phyloP scores from a whole-genome alignment of 2,113 vertebrate species.

The Pelmatolapia mariae region DNA sequence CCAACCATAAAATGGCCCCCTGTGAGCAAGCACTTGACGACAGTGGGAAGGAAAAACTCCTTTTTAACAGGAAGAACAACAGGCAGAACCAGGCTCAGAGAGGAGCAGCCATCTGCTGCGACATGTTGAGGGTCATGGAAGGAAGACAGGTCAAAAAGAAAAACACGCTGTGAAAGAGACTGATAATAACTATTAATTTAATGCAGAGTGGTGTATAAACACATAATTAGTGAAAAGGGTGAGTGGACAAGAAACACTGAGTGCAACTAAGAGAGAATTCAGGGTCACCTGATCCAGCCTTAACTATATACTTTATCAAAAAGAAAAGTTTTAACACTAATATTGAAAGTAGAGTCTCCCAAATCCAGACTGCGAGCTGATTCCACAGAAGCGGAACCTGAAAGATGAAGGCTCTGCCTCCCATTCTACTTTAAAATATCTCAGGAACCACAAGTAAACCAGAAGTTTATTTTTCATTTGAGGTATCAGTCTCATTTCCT shows the following conservation, averaged over 20 bases:
- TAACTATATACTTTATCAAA: neutral
- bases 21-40: neutral
- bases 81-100: neutral
- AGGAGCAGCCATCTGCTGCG: neutral
- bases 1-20: neutral
- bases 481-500: rapidly evolving
- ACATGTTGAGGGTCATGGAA: neutral
- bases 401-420: rapidly evolving
- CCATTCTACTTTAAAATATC: neutral
- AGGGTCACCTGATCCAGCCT: neutral
- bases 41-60: neutral
- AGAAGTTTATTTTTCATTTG: neutral
- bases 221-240: neutral
- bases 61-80: neutral
- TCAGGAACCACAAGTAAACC: neutral
- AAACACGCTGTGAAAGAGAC: neutral
- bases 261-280: neutral
- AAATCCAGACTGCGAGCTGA: neutral
- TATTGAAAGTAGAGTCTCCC: neutral
- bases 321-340: neutral
- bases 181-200: neutral
- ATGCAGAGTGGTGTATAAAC: neutral
- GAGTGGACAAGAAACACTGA: rapidly evolving
- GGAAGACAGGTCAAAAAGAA: neutral
- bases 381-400: neutral